Base-by-base conservation (phyloP, 2,888 invertebrate species). In the Rotaria macrura region DNA sequence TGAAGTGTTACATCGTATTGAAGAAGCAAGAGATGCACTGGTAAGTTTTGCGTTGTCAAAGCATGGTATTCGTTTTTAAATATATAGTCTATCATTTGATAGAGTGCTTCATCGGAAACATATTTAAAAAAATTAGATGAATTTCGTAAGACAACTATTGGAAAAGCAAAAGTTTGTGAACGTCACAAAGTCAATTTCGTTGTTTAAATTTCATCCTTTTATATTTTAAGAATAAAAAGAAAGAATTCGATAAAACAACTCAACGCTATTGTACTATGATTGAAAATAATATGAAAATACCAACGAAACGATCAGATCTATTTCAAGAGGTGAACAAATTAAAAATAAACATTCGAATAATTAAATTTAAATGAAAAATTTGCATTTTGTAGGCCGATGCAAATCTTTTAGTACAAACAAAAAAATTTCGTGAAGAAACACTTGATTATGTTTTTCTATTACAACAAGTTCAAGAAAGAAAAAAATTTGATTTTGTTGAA, bases 401-500 rank as follows among this genome's bases (percentile, higher is more conserved):
- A 88, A 94, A 95, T 88, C 93, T 98, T 92, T 96, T 96, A 91
- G 95, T 96, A 95, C 97, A 97, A 91, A 95, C 96, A 92, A 94
- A 96, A 90, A 95, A 95, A 92, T 98, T 98, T 92, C 95, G 95
- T 91, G 94, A 95, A 92, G 96, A 96, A 89, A 96, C 96, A 91
- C 93, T 97, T 92, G 95, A 97, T 92, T 98, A 98, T 93, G 97
- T 98, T 88, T 94, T 96, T 92, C 94, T 95, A 91, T 94, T 98
- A 91, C 98, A 98, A 92, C 96, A 97, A 91, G 97, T 98, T 88
- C 97, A 98, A 92, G 97, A 97, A 92, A 93, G 96, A 89, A 97
- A 98, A 93, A 97, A 97, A 92, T 98, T 97, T 93, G 97, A 99
- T 92, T 96, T 98, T 92, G 97, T 98, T 87, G 97, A 98, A 93